phyloP scores from a whole-genome alignment of 2,888 invertebrate species.

The Tenthredo distinguenda region DNA sequence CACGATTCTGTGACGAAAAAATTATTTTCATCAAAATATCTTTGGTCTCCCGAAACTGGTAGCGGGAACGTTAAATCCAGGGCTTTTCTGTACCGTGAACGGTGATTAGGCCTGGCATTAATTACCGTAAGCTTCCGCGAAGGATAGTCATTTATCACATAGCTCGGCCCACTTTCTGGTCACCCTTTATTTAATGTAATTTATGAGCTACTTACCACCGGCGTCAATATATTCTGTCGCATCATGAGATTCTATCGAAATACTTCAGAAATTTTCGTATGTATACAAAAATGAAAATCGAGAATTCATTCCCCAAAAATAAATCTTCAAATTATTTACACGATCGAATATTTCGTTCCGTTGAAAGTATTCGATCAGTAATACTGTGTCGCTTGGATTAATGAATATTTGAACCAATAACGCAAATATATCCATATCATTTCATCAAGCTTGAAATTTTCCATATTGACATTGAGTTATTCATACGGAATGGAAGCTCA shows the following conservation, averaged over 20 bases:
- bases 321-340: neutral
- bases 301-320: neutral
- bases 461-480: neutral
- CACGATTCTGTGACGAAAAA: neutral
- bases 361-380: neutral
- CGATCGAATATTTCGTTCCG: neutral
- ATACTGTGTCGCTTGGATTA: neutral
- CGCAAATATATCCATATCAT: neutral
- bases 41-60: neutral
- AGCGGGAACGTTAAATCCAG: constrained; percentile 16
- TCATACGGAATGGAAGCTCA: neutral
- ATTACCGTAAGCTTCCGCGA: constrained; percentile 37
- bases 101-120: constrained; percentile 39
- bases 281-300: neutral
- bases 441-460: neutral
- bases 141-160: constrained; percentile 28
- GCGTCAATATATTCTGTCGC: neutral
- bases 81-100: constrained; percentile 22
- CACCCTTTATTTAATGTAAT: constrained; percentile 25
- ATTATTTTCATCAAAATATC: constrained; percentile 15
- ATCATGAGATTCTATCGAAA: neutral
- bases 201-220: constrained; percentile 21
- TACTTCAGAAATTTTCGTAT: neutral
- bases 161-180: constrained; percentile 20
- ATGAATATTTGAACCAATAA: neutral